Percentiles rank a stretch among this genome's conserved stretches.
Evolutionary conservation across 2,888 invertebrate genomes (phyloP).

Genomic region (Choristoneura rosaceana): DNA sequence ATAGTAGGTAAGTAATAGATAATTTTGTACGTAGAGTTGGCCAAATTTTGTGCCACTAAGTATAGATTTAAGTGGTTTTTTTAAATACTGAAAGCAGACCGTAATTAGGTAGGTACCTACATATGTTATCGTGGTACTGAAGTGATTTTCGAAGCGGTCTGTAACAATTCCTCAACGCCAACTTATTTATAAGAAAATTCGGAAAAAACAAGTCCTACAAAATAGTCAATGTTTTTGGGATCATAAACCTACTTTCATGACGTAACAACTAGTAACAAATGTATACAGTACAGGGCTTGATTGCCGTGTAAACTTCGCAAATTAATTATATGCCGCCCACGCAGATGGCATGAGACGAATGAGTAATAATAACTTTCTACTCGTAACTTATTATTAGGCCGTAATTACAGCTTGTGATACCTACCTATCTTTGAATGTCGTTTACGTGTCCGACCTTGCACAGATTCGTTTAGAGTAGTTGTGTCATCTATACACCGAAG

Average conservation of each 20-base stretch:
- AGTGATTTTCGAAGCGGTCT: too few relatives aligned
- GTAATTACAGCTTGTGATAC: constrained; percentile 4
- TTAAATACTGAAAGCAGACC: too few relatives aligned
- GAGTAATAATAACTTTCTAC: constrained; percentile 14
- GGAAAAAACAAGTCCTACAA: background rate
- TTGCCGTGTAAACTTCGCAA: constrained; percentile 8
- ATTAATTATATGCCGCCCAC: constrained; percentile 11
- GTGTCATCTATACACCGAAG: background rate
- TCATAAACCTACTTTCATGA: background rate
- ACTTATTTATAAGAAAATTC: background rate
- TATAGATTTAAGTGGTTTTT: too few relatives aligned
- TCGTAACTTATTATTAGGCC: constrained; percentile 3
- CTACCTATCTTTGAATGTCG: constrained; percentile 3
- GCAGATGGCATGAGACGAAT: constrained; percentile 1
- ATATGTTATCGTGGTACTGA: too few relatives aligned
- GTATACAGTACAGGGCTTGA: background rate
- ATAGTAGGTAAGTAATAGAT: too few relatives aligned
- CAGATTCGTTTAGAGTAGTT: background rate
- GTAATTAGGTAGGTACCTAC: too few relatives aligned
- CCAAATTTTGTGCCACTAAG: too few relatives aligned
- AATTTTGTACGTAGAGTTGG: too few relatives aligned
- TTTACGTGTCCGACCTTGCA: constrained; percentile 1
- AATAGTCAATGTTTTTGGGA: background rate
- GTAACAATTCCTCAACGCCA: background rate
- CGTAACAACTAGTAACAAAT: background rate